phyloP scores from a whole-genome alignment of 1,140 invertebrate species.

The Chrysomallon squamiferum region DNA sequence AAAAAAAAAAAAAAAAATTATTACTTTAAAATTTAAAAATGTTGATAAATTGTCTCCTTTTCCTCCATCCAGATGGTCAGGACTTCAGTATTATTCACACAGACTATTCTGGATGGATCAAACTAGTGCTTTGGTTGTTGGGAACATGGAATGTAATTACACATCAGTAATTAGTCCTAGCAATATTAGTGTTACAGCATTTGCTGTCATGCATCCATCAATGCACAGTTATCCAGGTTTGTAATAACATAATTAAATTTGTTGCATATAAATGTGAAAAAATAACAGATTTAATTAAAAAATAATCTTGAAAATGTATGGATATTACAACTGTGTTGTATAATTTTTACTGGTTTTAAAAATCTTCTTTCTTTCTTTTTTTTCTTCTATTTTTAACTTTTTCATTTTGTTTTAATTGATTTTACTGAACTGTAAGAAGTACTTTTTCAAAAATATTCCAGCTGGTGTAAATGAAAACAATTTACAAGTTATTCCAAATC shows the following conservation, averaged over 20 bases:
- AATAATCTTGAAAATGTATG: too few species aligned
- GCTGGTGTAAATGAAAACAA: constrained; percentile 21
- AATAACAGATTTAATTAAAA: not conserved
- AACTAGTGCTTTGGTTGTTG: constrained; percentile 76
- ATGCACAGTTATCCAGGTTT: constrained; percentile 69
- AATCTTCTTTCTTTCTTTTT: too few species aligned
- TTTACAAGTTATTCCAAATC: constrained; percentile 35
- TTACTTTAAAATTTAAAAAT: too few species aligned
- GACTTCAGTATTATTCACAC: constrained; percentile 78
- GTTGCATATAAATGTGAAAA: not conserved
- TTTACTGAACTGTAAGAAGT: too few species aligned
- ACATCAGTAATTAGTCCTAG: constrained; percentile 75
- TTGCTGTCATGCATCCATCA: constrained; percentile 76
- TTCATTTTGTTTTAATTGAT: too few species aligned
- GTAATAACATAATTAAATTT: constrained; percentile 3
- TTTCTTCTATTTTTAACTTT: too few species aligned
- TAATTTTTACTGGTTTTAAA: too few species aligned
- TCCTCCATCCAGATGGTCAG: constrained; percentile 32
- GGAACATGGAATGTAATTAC: constrained; percentile 78
- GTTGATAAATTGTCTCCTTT: too few species aligned
- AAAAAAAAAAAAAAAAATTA: too few species aligned
- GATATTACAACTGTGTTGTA: too few species aligned
- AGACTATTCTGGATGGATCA: constrained; percentile 82
- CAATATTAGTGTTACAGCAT: constrained; percentile 70
- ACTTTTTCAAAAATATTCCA: too few species aligned